Evolutionary conservation across 2,888 invertebrate genomes (phyloP), one percentile per base, ranked within the genome.

Genomic region (Phyllotreta cruciferae): DNA sequence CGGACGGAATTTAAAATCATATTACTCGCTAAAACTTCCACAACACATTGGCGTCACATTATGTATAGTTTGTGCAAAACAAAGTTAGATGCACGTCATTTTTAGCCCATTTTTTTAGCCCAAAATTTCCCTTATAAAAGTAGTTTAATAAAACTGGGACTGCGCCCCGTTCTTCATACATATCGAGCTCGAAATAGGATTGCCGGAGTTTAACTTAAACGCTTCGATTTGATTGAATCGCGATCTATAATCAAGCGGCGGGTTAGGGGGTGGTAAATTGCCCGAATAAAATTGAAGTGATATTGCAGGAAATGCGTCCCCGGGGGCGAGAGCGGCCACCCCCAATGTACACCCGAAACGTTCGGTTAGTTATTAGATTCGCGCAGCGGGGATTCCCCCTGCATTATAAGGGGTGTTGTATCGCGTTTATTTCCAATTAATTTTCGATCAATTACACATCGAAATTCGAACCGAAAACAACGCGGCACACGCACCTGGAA

Each of bases 1-100:
- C 57, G 70, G 77, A 75, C 77, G 77, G 75, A 78, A 75, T 79
- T 79, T 78, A 79, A 79, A 80, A 79, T 80, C 79, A 79, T 80
- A 80, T 79, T 80, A 24, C 24, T 24, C 24, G n/a, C n/a, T n/a
- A 24, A 24, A 24, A 24, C 24, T 24, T 24, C 24, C 24, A 24
- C 24, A n/a, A n/a, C 24, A 4, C 24, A 24, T 24, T 24, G 24
- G 24, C 24, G 24, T 24, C 24, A 24, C n/a, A n/a, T n/a, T n/a
- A n/a, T n/a, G n/a, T n/a, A n/a, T n/a, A n/a, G n/a, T n/a, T n/a
- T n/a, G n/a, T n/a, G n/a, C n/a, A n/a, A n/a, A n/a, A n/a, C n/a
- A n/a, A n/a, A n/a, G n/a, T n/a, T n/a, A n/a, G n/a, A n/a, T n/a
- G n/a, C n/a, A n/a, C n/a, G n/a, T n/a, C n/a, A n/a, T n/a, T n/a